Evolutionary conservation across 2,888 invertebrate genomes (phyloP).

Genomic region (Sialis fuliginosa): DNA sequence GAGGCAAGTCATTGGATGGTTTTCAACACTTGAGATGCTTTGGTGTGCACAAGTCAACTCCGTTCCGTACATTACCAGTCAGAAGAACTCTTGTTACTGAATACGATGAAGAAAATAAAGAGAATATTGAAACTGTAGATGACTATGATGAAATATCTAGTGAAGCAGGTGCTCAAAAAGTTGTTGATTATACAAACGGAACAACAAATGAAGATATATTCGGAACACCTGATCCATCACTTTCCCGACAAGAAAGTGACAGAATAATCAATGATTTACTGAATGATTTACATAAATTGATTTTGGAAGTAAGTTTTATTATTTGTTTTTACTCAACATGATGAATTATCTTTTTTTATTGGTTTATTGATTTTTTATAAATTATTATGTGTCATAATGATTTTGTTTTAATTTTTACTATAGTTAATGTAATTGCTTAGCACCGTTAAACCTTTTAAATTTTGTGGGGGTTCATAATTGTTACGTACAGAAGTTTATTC

Average conservation of each 20-base stretch:
- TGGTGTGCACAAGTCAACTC: constrained; percentile 21
- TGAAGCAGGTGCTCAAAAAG: constrained; percentile 16
- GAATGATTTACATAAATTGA: constrained; percentile 30
- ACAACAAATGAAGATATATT: constrained; percentile 4
- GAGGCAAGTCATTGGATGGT: constrained; percentile 28
- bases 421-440: neutral
- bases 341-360: neutral
- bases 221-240: neutral
- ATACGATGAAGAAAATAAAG: constrained; percentile 18
- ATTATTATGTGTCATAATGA: no score
- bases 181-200: constrained; percentile 11
- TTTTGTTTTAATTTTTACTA: neutral
- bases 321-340: no score
- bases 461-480: neutral
- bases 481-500: neutral
- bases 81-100: neutral
- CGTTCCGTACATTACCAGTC: constrained; percentile 8
- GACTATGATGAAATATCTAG: constrained; percentile 14
- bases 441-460: neutral
- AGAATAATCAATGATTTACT: constrained; percentile 28
- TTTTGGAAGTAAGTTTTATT: constrained; percentile 28
- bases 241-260: constrained; percentile 6
- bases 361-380: no score
- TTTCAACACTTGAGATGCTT: constrained; percentile 37
- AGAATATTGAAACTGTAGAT: constrained; percentile 34